Evolutionary conservation across 2,113 vertebrate species (phyloP).

Genomic region (Trichomycterus rosablanca): DNA sequence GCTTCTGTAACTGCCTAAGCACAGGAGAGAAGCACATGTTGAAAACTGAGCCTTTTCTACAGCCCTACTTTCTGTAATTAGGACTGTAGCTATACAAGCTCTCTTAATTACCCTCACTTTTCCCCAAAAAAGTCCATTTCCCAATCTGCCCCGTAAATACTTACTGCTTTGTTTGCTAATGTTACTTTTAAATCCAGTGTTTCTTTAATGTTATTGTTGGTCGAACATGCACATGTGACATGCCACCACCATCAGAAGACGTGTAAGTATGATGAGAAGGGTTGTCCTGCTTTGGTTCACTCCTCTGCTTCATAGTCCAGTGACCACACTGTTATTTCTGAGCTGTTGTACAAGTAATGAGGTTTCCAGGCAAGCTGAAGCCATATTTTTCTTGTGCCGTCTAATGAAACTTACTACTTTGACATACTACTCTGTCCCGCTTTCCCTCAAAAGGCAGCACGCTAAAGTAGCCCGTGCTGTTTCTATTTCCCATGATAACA

Average conservation of each 20-base stretch:
- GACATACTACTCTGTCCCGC: constrained; percentile 29
- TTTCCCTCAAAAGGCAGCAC: constrained; percentile 9
- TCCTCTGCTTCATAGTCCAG: constrained; percentile 46
- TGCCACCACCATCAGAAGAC: constrained; percentile 32
- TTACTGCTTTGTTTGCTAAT: constrained; percentile 39
- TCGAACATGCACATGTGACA: constrained; percentile 40
- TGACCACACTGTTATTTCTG: constrained; percentile 50
- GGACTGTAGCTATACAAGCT: constrained; percentile 2
- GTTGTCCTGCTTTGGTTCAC: constrained; percentile 38
- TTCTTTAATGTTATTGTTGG: constrained; percentile 46
- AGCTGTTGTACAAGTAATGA: constrained; percentile 52
- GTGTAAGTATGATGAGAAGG: constrained; percentile 19
- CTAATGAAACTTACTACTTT: constrained; percentile 51
- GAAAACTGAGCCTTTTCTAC: constrained; percentile 21
- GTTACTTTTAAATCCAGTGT: constrained; percentile 25
- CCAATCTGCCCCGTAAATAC: constrained; percentile 40
- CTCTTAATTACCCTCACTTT: neutral
- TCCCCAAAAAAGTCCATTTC: constrained; percentile 26
- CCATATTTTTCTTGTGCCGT: constrained; percentile 47
- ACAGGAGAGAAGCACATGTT: constrained; percentile 18
- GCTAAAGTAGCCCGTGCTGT: constrained; percentile 18
- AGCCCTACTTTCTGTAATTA: constrained; percentile 1
- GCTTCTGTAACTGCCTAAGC: constrained; percentile 14
- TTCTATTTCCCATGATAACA: no score
- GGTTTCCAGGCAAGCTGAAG: constrained; percentile 51